Conservation (phyloP, 2,113 vertebrate species). For the Festucalex cinctus region DNA sequence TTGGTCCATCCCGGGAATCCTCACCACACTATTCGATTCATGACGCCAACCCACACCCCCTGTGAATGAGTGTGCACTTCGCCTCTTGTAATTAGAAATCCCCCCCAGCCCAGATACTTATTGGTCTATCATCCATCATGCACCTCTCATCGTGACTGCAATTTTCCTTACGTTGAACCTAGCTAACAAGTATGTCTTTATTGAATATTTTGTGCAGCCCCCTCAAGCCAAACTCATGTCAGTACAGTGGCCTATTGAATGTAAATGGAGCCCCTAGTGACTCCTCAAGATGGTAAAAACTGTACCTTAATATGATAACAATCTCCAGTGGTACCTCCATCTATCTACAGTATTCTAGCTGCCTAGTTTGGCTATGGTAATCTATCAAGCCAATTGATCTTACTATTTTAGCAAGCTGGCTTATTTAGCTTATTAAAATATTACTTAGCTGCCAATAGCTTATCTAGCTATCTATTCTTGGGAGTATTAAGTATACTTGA, state of each 20-base stretch:
- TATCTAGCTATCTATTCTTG: no score
- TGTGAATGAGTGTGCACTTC: slow-evolving; percentile 48
- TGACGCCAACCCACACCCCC: slow-evolving; percentile 45
- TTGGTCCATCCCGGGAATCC: slow-evolving; percentile 54
- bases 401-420: no score
- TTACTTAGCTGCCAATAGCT: no score
- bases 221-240: slow-evolving; percentile 21
- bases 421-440: no score
- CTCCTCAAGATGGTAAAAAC: not conserved
- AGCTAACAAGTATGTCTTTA: slow-evolving; percentile 57
- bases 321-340: slow-evolving; percentile 17
- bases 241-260: slow-evolving; percentile 46
- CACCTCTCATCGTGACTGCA: slow-evolving; percentile 32
- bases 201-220: slow-evolving; percentile 24
- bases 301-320: slow-evolving; percentile 23
- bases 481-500: no score
- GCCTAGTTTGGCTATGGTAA: no score
- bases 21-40: slow-evolving; percentile 64
- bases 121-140: slow-evolving; percentile 62
- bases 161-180: slow-evolving; percentile 21
- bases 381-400: not conserved
- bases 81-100: slow-evolving; percentile 63
- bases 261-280: slow-evolving; percentile 18
- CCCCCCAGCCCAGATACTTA: slow-evolving; percentile 53
- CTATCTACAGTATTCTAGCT: not conserved